Percentiles rank a stretch among this genome's conserved stretches.
Evolutionary conservation across 2,113 vertebrate genomes (phyloP).

Genomic region (Coryphaenoides rupestris): DNA sequence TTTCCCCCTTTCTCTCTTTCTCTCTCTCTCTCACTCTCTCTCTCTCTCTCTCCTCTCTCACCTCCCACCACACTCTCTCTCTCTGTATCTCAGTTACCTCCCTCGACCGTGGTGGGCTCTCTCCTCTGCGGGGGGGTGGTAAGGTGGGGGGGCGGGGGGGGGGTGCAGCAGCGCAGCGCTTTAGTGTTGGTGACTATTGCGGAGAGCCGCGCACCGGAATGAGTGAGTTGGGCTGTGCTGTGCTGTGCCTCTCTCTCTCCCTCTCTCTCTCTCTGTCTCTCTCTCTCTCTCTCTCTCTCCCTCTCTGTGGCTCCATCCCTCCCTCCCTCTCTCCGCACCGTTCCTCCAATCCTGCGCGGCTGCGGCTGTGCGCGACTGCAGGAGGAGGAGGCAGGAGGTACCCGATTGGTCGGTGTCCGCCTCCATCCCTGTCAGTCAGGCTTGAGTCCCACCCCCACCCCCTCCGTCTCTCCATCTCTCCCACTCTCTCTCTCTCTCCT

Average conservation of each 20-base stretch:
- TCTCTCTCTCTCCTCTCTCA: slow-evolving; percentile 7
- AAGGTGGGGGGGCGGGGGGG: no score
- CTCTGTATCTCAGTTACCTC: not conserved
- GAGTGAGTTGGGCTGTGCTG: no score
- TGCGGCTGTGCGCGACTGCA: no score
- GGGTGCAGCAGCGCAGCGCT: no score
- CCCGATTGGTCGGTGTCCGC: no score
- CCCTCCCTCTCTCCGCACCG: slow-evolving; percentile 24
- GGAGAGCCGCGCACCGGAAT: slow-evolving; percentile 38
- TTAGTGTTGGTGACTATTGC: slow-evolving; percentile 37
- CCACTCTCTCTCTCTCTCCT: no score
- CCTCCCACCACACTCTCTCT: slow-evolving; percentile 15
- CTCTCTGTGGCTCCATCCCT: no score
- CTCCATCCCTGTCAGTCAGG: no score
- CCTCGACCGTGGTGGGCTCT: slow-evolving; percentile 15
- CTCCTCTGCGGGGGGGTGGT: slow-evolving; percentile 51
- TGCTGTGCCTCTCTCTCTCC: slow-evolving; percentile 18
- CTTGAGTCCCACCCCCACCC: not conserved
- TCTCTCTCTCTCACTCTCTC: not conserved
- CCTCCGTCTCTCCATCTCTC: no score
- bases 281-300: slow-evolving; percentile 14
- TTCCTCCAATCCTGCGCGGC: no score
- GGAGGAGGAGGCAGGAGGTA: no score
- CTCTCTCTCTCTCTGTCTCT: slow-evolving; percentile 10
- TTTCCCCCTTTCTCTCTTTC: not conserved